Percentiles rank a stretch among this genome's conserved stretches.
These are phyloP conservation scores for Lepidocyrtoides sp. DNA, from an alignment of 2,888 invertebrate species.

Conservation along the genomic window DNA sequence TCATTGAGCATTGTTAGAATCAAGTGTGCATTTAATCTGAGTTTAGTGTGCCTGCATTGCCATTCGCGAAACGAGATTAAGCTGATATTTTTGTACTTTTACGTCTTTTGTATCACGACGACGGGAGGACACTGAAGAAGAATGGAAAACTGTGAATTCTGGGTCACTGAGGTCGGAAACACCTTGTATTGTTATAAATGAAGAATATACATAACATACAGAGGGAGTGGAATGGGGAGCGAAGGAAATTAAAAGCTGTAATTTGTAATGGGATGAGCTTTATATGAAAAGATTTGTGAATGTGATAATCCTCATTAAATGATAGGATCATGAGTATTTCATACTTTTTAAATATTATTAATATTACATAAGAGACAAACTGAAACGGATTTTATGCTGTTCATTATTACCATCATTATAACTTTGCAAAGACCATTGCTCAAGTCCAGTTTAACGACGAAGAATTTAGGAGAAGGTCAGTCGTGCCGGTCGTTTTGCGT, in stretches of 20 bases:
- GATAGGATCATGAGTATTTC: conserved; percentile 66
- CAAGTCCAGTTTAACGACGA: conserved; percentile 33
- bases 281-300: conserved; percentile 58
- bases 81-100: conserved; percentile 46
- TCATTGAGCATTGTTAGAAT: conserved; percentile 29
- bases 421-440: not conserved
- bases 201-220: conserved; percentile 11
- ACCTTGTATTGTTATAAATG: conserved; percentile 61
- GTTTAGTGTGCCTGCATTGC: not conserved
- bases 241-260: conserved; percentile 50
- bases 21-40: not conserved
- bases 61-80: conserved; percentile 32
- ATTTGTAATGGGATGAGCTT: conserved; percentile 36
- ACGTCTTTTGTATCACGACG: conserved; percentile 59
- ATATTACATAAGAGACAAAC: conserved; percentile 3
- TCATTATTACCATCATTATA: not conserved
- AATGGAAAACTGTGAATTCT: conserved; percentile 68
- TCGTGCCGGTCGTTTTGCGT: conserved; percentile 50
- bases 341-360: conserved; percentile 13
- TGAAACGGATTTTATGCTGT: conserved; percentile 40
- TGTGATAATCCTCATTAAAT: conserved; percentile 75
- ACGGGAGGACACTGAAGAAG: conserved; percentile 35
- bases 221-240: conserved; percentile 48
- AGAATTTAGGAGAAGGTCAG: conserved; percentile 61
- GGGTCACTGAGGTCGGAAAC: conserved; percentile 76